These are phyloP conservation scores for Pissodes strobi DNA, from an alignment of 1,140 invertebrate genomes.

Conservation along the genomic window DNA sequence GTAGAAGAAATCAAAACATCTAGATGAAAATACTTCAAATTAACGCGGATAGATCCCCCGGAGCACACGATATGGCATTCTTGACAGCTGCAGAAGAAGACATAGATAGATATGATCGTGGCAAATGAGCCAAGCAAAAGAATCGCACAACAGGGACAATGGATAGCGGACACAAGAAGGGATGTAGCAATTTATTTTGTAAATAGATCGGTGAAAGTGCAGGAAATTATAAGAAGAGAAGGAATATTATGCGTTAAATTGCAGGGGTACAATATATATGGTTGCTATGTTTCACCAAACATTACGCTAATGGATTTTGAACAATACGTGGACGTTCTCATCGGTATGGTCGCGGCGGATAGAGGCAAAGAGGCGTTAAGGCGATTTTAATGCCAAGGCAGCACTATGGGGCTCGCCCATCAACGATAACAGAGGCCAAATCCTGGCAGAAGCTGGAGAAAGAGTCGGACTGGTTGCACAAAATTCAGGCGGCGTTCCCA, in stretches of 20 bases:
- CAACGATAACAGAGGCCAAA: neutral
- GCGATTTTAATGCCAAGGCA: neutral
- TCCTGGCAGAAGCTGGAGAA: neutral
- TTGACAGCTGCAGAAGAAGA: slow-evolving; percentile 10
- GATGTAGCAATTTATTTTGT: neutral
- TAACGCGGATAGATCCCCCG: too few species aligned
- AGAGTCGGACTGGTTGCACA: too few species aligned
- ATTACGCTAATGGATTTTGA: neutral
- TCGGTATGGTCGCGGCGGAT: neutral
- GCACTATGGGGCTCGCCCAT: too few species aligned
- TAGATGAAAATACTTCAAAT: too few species aligned
- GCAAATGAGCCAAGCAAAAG: too few species aligned
- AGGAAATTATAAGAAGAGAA: neutral
- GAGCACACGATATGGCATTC: slow-evolving; percentile 13
- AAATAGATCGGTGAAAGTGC: too few species aligned
- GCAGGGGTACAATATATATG: neutral
- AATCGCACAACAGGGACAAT: too few species aligned
- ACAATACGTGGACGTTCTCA: neutral
- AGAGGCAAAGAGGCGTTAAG: neutral
- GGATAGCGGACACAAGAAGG: neutral
- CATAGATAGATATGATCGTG: too few species aligned
- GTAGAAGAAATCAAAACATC: neutral
- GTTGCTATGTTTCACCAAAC: slow-evolving; percentile 3
- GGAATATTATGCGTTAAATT: neutral
- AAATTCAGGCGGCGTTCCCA: neutral